Conservation (phyloP, 2,797 vertebrate genomes). For the Chlorospingus semifuscus region DNA sequence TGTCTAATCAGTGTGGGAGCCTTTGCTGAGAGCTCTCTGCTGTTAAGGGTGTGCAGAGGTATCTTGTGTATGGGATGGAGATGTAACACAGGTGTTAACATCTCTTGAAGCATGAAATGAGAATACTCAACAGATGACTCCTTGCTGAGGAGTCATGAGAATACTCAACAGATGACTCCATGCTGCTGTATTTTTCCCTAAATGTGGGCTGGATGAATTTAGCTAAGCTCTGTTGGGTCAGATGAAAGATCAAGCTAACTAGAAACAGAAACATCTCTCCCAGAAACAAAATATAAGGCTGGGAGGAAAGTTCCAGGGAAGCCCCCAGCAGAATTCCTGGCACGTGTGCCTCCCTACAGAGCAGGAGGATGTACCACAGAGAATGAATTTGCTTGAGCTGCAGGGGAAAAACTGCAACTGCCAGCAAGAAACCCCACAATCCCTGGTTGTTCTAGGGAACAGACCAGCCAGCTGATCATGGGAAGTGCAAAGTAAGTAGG, state of each 20-base stretch:
- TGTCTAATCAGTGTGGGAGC: not conserved
- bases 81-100: not conserved
- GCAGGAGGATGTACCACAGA: not conserved
- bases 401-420: not conserved
- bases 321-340: not conserved
- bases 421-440: slow-evolving; percentile 26
- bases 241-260: not conserved
- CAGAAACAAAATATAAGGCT: not conserved
- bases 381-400: slow-evolving; percentile 9
- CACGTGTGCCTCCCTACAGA: not conserved
- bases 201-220: not conserved
- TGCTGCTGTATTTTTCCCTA: not conserved
- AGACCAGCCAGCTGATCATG: slow-evolving; percentile 8
- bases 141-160: not conserved
- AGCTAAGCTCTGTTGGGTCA: not conserved
- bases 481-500: slow-evolving; percentile 28
- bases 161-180: not conserved
- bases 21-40: not conserved
- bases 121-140: not conserved
- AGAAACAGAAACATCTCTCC: not conserved
- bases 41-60: not conserved
- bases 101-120: not conserved
- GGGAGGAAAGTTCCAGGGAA: not conserved
- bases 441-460: not conserved
- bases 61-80: not conserved